Evolutionary conservation across 2,797 vertebrate genomes (phyloP).

Genomic region (Urosaurus nigricauda): DNA sequence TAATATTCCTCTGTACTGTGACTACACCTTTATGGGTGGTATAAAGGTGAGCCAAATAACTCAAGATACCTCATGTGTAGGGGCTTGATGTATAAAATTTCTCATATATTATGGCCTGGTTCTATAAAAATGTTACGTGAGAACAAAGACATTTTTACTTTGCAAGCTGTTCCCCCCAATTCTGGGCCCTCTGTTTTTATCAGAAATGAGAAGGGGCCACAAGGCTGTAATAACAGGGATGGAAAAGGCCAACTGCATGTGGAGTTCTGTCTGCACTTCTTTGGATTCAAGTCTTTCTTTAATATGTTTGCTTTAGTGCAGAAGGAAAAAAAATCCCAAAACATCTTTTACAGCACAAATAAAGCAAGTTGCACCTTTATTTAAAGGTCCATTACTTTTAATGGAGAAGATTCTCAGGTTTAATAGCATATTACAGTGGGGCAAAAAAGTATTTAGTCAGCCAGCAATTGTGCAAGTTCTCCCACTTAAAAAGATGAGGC

Average conservation of each 20-base stretch:
- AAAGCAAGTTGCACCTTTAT: neutral
- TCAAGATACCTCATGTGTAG: neutral
- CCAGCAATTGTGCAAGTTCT: too few relatives aligned
- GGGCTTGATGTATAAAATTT: neutral
- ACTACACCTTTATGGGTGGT: neutral
- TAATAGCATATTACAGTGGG: neutral
- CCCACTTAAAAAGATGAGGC: too few relatives aligned
- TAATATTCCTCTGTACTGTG: neutral
- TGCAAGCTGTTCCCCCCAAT: neutral
- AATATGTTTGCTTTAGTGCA: neutral
- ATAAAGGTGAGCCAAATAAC: neutral
- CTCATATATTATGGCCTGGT: neutral
- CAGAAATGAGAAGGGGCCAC: neutral
- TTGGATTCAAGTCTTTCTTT: neutral
- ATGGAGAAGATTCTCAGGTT: neutral
- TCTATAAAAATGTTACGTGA: neutral
- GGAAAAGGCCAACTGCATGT: neutral
- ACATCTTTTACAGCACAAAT: neutral
- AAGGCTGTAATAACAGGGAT: neutral
- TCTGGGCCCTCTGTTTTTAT: neutral
- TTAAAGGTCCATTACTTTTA: neutral
- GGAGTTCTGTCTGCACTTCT: neutral
- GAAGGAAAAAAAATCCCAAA: neutral
- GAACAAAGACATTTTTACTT: neutral
- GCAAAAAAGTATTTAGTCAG: too few relatives aligned